Base-by-base conservation (phyloP, 1,140 invertebrate genomes). In the Aculops lycopersici region DNA sequence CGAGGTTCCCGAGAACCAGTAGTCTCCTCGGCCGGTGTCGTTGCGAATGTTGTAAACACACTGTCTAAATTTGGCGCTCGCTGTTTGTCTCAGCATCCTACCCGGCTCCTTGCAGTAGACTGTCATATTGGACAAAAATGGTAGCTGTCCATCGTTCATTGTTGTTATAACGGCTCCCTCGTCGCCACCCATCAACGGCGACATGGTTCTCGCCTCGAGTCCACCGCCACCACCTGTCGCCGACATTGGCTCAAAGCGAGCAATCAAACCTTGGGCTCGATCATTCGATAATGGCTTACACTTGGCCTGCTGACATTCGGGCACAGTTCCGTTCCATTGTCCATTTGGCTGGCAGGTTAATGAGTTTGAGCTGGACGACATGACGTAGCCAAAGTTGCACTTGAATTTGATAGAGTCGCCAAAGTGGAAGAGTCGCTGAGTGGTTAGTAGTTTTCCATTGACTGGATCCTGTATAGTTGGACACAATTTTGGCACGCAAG, bases 21-120 rank as follows among this genome's bases (percentile, higher is more conserved):
- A 90, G 14, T 45, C 44, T 8, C 18, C 18, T 5, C 18, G 13
- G 12, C 13, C 13, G 12, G 12, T 39, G 49, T 80, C 72, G 2
- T 74, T 74, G 19, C 69, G 69, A 0, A 83, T 81, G 63, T 90
- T 79, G 53, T 84, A 92, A 17, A 86, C 80, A 58, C 84, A 92
- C 54, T 92, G 80, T 42, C 84, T 67, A 54, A 86, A 83, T 12
- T 61, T 59, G 2, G 79, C 68, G 8, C 76, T 72, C 2, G 72
- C 67, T 13, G 78, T 80, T 46, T 72, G 70, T 41, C 74, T 60
- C 4, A 83, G 54, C 35, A 71, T 68, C 41, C 72, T 64, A 17
- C 80, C 81, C 21, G 68, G 65, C 39, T 67, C 69, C 37, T 64
- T 65, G 52, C 81, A 86, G 36, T 66, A 69, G 1, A 86, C 61